Conservation (phyloP, 2,797 vertebrate genomes). For the Chaetophractus vellerosus region DNA sequence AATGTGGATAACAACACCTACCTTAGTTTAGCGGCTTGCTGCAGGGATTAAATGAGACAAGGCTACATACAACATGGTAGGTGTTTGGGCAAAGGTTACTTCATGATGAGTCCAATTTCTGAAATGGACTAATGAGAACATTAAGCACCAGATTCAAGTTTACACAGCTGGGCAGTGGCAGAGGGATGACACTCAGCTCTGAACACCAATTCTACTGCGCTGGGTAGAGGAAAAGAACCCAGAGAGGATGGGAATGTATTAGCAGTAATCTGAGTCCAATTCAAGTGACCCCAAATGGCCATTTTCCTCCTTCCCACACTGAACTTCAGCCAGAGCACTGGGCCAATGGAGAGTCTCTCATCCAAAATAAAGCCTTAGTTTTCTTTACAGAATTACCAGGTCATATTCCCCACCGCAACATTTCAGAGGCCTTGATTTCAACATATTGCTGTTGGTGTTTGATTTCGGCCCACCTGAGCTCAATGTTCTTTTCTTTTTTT, state of each 20-base stretch:
- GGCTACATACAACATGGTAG: not conserved
- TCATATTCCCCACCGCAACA: not conserved
- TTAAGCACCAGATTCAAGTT: not conserved
- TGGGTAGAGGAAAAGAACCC: not conserved
- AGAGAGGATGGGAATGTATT: not conserved
- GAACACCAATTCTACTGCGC: not conserved
- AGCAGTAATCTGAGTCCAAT: not conserved
- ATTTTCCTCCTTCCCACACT: not conserved
- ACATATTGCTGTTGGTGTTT: not conserved
- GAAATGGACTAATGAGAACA: not conserved
- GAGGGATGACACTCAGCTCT: not conserved
- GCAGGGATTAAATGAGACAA: not conserved
- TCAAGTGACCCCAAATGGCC: not conserved
- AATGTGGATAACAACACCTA: not conserved
- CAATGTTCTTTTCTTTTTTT: not conserved
- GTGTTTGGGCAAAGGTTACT: not conserved
- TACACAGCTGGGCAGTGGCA: not conserved
- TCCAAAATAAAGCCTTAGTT: slow-evolving; percentile 40
- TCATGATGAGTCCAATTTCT: not conserved
- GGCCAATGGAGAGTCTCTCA: not conserved
- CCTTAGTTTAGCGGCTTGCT: not conserved
- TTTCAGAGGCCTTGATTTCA: not conserved
- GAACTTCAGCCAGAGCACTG: not conserved
- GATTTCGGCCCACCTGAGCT: not conserved
- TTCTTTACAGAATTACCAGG: slow-evolving; percentile 23